Base-by-base conservation (phyloP, 2,797 vertebrate genomes). In the Alexandromys oeconomus region DNA sequence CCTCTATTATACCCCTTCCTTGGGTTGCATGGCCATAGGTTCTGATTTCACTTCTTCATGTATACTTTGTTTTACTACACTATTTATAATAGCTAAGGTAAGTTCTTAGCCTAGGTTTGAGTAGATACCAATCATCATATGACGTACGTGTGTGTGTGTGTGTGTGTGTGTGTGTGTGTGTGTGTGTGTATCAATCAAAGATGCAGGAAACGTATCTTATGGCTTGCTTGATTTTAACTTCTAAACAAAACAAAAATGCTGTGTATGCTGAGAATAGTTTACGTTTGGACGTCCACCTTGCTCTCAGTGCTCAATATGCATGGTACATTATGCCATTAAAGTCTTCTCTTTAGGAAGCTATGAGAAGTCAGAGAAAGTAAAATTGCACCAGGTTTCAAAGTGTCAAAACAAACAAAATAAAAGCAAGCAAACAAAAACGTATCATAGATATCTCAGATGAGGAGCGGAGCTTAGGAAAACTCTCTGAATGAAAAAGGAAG, bases 401-500 rank as follows among this genome's bases (percentile, higher is more conserved):
- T 59, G 12, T 51, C 84, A 7, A 77, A 88, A 77, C 21, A 11
- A 77, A 48, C 27, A 77, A 48, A 73, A 71, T 71, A 37, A 43
- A 73, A 40, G 10, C 13, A 48, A 78, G 29, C 15, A 34, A 77
- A 31, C 43, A 78, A 34, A 78, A 82, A 25, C 25, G 5, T 37
- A 57, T 14, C 6, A 23, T 54, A 48, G 7, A 51, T 48, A 31
- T 31, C 14, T 17, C 17, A 15, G 31, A 65, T 59, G 6, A 13
- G 3, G 25, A 17, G 17, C 25, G 43, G 54, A 19, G 5, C 19
- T 86, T 57, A 90, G 78, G 10, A 65, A 74, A 79, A 10, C 43
- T 84, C 6, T 89, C 37, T 87, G 71, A 74, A 65, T 91, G 34
- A 92, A 92, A 87, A 63, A 81, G 40, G 71, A 87, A 80, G 5